Conservation (phyloP, 2,797 vertebrate genomes). For the Amblyraja radiata region DNA sequence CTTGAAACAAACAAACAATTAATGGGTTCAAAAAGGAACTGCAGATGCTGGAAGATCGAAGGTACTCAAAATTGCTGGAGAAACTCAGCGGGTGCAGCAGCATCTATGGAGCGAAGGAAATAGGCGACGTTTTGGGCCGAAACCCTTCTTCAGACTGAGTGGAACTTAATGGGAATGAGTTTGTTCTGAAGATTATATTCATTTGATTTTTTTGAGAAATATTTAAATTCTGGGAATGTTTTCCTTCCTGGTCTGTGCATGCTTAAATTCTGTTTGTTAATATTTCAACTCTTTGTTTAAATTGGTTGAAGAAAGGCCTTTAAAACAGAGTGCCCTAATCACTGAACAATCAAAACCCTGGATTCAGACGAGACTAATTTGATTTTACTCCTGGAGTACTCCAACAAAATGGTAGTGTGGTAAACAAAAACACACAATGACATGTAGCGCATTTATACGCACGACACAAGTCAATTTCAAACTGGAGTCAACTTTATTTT, state of each 20-base stretch:
- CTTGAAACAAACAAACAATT: background rate
- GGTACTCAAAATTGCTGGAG: too few species aligned
- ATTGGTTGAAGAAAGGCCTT: background rate
- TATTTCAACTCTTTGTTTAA: background rate
- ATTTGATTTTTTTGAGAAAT: background rate
- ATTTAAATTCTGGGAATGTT: background rate
- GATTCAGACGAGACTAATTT: constrained; percentile 27
- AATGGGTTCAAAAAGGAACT: too few species aligned
- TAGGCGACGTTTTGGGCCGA: too few species aligned
- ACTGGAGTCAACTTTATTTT: constrained; percentile 38
- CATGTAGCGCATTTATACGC: constrained; percentile 25
- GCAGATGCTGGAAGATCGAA: too few species aligned
- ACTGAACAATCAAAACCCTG: background rate
- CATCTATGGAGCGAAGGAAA: too few species aligned
- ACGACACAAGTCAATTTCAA: constrained; percentile 35
- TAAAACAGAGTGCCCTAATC: background rate
- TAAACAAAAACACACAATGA: constrained; percentile 34
- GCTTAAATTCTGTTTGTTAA: background rate
- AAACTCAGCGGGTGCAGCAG: too few species aligned
- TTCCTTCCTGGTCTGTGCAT: background rate
- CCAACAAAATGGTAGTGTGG: constrained; percentile 14
- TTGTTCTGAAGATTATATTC: background rate
- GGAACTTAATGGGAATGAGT: background rate
- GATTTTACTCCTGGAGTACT: constrained; percentile 11
- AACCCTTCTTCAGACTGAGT: too few species aligned